Evolutionary conservation across 2,797 vertebrate genomes (phyloP).

Genomic region (Microcaecilia unicolor): DNA sequence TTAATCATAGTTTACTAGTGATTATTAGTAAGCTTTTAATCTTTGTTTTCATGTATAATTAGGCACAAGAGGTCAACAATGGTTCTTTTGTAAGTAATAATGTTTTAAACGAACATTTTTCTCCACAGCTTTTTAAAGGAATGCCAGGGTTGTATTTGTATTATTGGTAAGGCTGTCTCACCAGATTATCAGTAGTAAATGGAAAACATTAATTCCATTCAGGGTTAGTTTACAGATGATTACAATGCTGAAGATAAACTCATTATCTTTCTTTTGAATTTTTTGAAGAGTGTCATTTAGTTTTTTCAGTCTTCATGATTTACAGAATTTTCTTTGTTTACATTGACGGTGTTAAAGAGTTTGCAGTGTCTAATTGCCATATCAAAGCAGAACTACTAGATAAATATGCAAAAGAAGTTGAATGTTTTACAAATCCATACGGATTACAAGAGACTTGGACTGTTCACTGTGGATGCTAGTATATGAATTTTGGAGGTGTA

Average conservation of each 20-base stretch:
- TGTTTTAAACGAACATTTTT: conserved; percentile 32
- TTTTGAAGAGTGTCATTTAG: no score
- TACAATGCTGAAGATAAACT: background rate
- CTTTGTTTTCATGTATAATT: conserved; percentile 42
- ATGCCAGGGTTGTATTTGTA: conserved; percentile 14
- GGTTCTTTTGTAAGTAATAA: conserved; percentile 20
- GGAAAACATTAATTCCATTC: conserved; percentile 17
- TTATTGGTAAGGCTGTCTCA: conserved; percentile 17
- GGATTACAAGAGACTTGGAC: no score
- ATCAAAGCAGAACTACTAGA: no score
- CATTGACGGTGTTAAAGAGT: no score
- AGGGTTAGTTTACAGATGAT: background rate
- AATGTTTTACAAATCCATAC: no score
- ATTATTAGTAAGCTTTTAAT: conserved; percentile 44
- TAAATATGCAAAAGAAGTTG: no score
- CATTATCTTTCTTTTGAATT: no score
- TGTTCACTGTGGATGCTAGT: no score
- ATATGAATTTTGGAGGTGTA: no score
- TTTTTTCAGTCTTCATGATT: no score
- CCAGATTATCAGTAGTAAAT: conserved; percentile 23
- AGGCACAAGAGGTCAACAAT: conserved; percentile 40
- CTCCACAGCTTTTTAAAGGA: conserved; percentile 29
- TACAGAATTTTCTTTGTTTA: no score
- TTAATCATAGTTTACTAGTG: conserved; percentile 44
- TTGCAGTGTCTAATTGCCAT: no score